Evolutionary conservation across 2,888 invertebrate species (phyloP).

Genomic region (Macrophya annulata): DNA sequence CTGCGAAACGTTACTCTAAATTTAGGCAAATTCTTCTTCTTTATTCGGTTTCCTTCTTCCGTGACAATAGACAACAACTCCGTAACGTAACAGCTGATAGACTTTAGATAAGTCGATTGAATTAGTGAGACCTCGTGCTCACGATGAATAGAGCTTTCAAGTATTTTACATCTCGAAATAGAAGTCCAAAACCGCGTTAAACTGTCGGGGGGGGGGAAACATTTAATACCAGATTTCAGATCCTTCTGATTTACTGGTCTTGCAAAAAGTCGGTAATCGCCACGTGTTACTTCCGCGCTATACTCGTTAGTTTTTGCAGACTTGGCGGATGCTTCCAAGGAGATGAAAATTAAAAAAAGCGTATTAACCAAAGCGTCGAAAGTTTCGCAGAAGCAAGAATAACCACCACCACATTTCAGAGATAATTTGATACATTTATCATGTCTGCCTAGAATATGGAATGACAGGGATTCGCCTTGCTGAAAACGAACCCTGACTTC

Average conservation of each 20-base stretch:
- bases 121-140: neutral
- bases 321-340: neutral
- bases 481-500: slow-evolving; percentile 19
- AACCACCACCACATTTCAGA: slow-evolving; percentile 4
- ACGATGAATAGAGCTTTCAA: neutral
- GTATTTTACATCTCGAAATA: neutral
- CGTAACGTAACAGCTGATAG: neutral
- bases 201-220: too few relatives aligned
- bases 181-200: too few relatives aligned
- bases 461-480: slow-evolving; percentile 29
- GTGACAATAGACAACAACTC: slow-evolving; percentile 20
- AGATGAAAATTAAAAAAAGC: slow-evolving; percentile 45
- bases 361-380: slow-evolving; percentile 36
- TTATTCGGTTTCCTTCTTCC: neutral
- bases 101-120: slow-evolving; percentile 33
- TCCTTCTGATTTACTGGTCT: neutral
- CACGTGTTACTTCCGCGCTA: slow-evolving; percentile 22
- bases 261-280: slow-evolving; percentile 26
- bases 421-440: slow-evolving; percentile 52
- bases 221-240: neutral
- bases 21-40: slow-evolving; percentile 5
- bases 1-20: neutral
- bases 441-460: slow-evolving; percentile 23
- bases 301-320: slow-evolving; percentile 31
- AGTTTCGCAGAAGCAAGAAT: slow-evolving; percentile 37